These are phyloP conservation scores for Nesoenas mayeri DNA, from an alignment of 2,113 vertebrate species.

Conservation along the genomic window DNA sequence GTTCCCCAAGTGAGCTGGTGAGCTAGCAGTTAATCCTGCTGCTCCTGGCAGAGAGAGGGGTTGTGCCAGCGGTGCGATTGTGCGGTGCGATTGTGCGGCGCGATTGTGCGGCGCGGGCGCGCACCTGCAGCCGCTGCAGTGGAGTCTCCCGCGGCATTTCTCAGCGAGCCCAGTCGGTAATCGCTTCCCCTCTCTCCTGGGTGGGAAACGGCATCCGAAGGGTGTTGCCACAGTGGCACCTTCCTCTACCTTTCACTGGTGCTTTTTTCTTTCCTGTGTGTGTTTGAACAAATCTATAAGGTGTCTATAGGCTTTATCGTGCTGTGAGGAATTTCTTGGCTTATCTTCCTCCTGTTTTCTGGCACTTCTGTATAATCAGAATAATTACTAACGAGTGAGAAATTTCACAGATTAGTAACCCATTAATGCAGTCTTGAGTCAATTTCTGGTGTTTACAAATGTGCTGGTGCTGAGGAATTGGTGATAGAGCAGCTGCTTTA, in stretches of 20 bases:
- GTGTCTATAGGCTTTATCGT: rapidly evolving
- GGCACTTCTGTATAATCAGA: not conserved
- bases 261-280: not conserved
- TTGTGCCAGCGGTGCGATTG: not conserved
- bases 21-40: not conserved
- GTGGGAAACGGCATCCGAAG: not conserved
- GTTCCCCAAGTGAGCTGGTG: not conserved
- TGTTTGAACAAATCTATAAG: not conserved
- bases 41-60: no score
- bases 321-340: not conserved
- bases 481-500: not conserved
- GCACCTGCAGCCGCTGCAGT: not conserved
- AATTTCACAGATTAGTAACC: not conserved
- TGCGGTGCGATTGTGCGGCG: no score
- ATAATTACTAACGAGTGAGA: not conserved
- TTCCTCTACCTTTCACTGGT: not conserved
- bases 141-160: not conserved
- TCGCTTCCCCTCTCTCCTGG: not conserved
- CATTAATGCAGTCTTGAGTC: not conserved
- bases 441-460: not conserved
- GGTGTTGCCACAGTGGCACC: not conserved
- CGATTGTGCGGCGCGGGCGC: not conserved
- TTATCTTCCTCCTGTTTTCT: not conserved
- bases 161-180: not conserved
- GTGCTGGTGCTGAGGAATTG: not conserved